These are phyloP conservation scores for Edolisoma coerulescens DNA, from an alignment of 2,113 vertebrate species.

Conservation along the genomic window DNA sequence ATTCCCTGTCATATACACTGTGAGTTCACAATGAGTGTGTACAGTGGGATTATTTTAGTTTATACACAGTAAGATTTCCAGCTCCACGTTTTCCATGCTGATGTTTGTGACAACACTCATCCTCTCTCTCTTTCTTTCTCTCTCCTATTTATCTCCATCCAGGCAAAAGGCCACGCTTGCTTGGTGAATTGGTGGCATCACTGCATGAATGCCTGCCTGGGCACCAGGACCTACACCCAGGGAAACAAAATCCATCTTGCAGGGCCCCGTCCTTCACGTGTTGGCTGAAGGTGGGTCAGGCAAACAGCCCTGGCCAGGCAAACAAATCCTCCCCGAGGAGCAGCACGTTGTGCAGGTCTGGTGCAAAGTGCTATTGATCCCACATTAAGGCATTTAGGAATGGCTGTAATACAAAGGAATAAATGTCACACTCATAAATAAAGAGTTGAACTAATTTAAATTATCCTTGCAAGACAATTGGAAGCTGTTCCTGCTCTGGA, in stretches of 20 bases:
- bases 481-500: not conserved
- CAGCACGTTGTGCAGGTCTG: not conserved
- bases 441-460: slow-evolving; percentile 8
- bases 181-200: not conserved
- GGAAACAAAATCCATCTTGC: not conserved
- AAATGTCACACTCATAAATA: slow-evolving; percentile 37
- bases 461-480: slow-evolving; percentile 16
- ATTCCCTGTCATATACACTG: not conserved
- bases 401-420: slow-evolving; percentile 29
- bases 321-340: not conserved
- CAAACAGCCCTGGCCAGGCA: not conserved
- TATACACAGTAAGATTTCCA: not conserved
- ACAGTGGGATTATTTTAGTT: not conserved
- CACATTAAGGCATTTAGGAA: not conserved
- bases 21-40: not conserved
- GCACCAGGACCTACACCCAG: accelerated
- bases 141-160: not conserved
- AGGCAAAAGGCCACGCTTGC: not conserved
- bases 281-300: not conserved
- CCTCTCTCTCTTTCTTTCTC: not conserved
- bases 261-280: not conserved
- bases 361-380: slow-evolving; percentile 32
- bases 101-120: not conserved
- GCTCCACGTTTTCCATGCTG: accelerated
- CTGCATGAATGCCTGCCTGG: not conserved